Base-by-base conservation (phyloP, 2,888 invertebrate genomes). In the Aspidiotus rigidus region DNA sequence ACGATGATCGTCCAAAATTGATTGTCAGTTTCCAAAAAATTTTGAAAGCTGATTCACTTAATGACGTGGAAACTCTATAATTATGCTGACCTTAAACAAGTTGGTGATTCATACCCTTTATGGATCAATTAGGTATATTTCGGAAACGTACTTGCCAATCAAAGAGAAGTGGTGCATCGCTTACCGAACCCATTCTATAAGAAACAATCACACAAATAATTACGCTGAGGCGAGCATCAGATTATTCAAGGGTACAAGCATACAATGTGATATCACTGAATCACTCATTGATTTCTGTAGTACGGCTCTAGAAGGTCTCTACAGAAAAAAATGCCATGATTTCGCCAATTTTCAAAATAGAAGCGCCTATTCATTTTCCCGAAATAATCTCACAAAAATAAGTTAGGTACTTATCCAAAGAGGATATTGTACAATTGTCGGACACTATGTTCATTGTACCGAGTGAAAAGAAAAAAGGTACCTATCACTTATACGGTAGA, bases 21-120 rank as follows among this genome's bases (percentile, higher is more conserved):
- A 67, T 67, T 49, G 49, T 49, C 10, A 10, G 9, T 40, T 67
- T 67, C 16, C 41, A 67, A 56, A 11, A n/a, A 44, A 44, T 67
- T 42, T 44, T 67, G 41, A 60, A 67, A 39, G 59, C 59, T 7
- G 13, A 67, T 13, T 49, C 55, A 15, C 7, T 61, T 11, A n/a
- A n/a, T 44, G 16, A 16, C 39, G 39, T 59, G 11, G 67, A 67
- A n/a, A 28, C 13, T 7, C 17, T 11, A n/a, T 59, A n/a, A n/a
- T n/a, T n/a, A 53, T 57, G 53, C 44, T 57, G 15, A 8, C 53
- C 17, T 28, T 28, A 17, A 13, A 40, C 2, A 59, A 44, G 1
- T 8, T 1, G 40, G 40, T 13, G 10, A 7, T 11, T 15, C 40
- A 9, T 60, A 39, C 15, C 40, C 8, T 7, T 15, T 41, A 7